Evolutionary conservation across 2,113 vertebrate species (phyloP), one percentile per base, ranked within the genome.

Genomic region (Lophura nycthemera): DNA sequence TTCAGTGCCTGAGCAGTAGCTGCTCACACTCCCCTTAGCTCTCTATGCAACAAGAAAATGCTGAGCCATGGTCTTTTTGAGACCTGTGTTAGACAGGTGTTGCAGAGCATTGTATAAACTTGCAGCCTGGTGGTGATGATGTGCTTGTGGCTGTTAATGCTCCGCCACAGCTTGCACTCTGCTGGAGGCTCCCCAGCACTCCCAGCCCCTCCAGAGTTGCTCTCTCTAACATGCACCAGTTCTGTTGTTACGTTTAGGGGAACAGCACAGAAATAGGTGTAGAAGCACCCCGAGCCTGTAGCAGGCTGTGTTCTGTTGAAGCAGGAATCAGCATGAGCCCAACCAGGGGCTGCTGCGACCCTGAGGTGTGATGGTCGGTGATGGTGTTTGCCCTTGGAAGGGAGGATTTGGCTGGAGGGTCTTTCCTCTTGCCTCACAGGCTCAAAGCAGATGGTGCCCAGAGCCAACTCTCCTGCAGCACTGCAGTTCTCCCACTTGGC

Each of bases 41-140:
- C 34, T 17, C 30, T 0, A 1, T 6, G 7, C 3, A 6, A 40
- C 19, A 10, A 19, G 6, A 8, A 43, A 19, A 22, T 13, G n/a
- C 1, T 5, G 30, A 3, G 30, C 72, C 10, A 0, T 1, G 1
- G 34, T 5, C 20, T 42, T 40, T 19, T 42, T 27, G 50, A 43
- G 30, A 2, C 13, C 34, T 63, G 14, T 16, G 10, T 6, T 2
- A 10, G 3, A 18, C 3, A 0, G 15, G 2, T 22, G 64, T 7
- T n/a, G 40, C 15, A 6, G 45, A 45, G 63, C 45, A 8, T 3
- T 1, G 0, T 4, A 1, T 48, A 3, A 20, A 7, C 34, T 9
- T 12, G 25, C 4, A 3, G 24, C 11, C 20, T 17, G 1, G 15
- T 40, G 54, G 45, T 13, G 42, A 10, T 6, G 0, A 1, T 0